Conservation (phyloP, 2,113 vertebrate species). For the Mus pahari region DNA sequence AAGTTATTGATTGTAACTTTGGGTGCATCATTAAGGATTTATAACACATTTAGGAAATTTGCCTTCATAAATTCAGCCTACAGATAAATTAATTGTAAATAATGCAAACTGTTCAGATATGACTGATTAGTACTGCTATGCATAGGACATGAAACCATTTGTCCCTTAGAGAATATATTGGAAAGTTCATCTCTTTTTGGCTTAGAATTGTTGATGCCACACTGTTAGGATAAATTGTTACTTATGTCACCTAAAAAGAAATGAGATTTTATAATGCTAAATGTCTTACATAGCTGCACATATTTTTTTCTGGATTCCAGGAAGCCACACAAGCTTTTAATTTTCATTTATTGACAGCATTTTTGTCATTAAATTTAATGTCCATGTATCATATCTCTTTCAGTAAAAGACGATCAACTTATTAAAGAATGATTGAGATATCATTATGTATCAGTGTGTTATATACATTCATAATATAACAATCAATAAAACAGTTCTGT, state of each 20-base stretch:
- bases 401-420: neutral
- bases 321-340: neutral
- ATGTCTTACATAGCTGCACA: neutral
- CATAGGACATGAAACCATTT: neutral
- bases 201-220: neutral
- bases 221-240: neutral
- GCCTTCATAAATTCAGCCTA: neutral
- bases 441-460: neutral
- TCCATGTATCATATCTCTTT: neutral
- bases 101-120: neutral
- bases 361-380: neutral
- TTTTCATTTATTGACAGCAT: neutral
- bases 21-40: neutral
- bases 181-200: neutral
- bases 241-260: neutral
- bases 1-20: neutral
- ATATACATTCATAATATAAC: neutral
- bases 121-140: neutral
- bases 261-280: neutral
- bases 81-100: constrained; percentile 4
- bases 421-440: neutral
- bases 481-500: neutral
- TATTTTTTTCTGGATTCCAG: neutral
- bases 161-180: neutral
- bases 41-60: neutral